Base-by-base conservation (phyloP, 1,140 invertebrate genomes). In the Riptortus pedestris region DNA sequence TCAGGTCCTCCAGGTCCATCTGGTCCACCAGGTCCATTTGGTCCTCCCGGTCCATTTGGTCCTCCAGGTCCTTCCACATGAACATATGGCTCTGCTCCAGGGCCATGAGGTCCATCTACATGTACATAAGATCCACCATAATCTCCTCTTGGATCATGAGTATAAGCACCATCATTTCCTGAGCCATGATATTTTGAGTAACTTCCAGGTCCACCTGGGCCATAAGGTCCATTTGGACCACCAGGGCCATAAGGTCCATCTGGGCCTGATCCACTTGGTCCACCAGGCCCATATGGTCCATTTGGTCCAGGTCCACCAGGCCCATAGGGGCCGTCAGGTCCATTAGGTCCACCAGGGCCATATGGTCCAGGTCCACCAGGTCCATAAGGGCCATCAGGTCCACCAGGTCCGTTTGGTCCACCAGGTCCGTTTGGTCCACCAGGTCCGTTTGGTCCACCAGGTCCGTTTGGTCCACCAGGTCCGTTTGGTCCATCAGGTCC, bases 81-180 rank as follows among this genome's bases (percentile, higher is more conserved):
- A 47, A 70, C 68, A 65, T 75, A 76, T 26, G 31, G 31, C 5
- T 7, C 2, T 3, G 20, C 45, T 27, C 76, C 76, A 45, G 22
- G 45, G 33, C 61, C 43, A 75, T 76, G 1, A 77, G 69, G 67
- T 76, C 77, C 11, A 5, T 51, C 27, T 18, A 33, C 11, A 38
- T 67, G 64, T 27, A 70, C 63, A 63, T 74, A 76, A 22, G 71
- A 67, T 52, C 74, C 75, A 24, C 71, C 71, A 67, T 73, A 70
- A 47, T 73, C 65, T 24, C 65, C 65, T 28, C 47, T 66, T 16
- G 60, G 24, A 43, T 66, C 73, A 52, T 72, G 69, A 48, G 70
- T 65, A 43, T 75, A 73, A 20, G 48, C 2, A 60, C 77, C 16
- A 58, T 14, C 12, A 18, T 58, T 22, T 43, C 22, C 48, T 51